Evolutionary conservation across 1,140 invertebrate species (phyloP).

Genomic region (Bombus pyrosoma): DNA sequence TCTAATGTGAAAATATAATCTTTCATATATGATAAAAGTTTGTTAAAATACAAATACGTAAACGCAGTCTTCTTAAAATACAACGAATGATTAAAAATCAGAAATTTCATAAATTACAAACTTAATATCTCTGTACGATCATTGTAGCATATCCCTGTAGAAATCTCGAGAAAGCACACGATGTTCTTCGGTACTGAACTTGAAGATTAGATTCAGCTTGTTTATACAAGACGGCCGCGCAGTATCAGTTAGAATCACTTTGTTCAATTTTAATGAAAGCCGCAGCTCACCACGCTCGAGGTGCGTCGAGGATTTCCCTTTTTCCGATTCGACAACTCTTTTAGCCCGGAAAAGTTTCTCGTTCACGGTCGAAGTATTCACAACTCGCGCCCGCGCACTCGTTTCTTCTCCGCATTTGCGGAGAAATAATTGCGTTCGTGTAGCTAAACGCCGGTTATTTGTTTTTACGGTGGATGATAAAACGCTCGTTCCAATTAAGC

Average conservation of each 20-base stretch:
- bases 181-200: no score
- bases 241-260: neutral
- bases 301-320: slow-evolving; percentile 3
- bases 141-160: no score
- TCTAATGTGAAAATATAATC: no score
- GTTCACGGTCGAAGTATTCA: slow-evolving; percentile 20
- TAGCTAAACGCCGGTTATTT: slow-evolving; percentile 47
- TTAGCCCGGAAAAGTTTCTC: slow-evolving; percentile 48
- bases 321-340: slow-evolving; percentile 49
- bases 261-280: slow-evolving; percentile 16
- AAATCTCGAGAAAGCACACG: no score
- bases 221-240: no score
- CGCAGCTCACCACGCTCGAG: neutral
- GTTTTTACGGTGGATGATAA: slow-evolving; percentile 28
- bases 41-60: no score
- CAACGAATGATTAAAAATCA: no score
- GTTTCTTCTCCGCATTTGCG: slow-evolving; percentile 19
- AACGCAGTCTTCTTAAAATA: no score
- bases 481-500: slow-evolving; percentile 37
- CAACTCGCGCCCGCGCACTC: neutral
- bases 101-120: no score
- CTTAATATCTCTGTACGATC: no score
- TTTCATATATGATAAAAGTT: no score
- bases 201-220: no score
- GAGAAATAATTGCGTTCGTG: slow-evolving; percentile 44